Base-by-base conservation (phyloP, 2,888 invertebrate species). In the Polydrusus tereticollis region DNA sequence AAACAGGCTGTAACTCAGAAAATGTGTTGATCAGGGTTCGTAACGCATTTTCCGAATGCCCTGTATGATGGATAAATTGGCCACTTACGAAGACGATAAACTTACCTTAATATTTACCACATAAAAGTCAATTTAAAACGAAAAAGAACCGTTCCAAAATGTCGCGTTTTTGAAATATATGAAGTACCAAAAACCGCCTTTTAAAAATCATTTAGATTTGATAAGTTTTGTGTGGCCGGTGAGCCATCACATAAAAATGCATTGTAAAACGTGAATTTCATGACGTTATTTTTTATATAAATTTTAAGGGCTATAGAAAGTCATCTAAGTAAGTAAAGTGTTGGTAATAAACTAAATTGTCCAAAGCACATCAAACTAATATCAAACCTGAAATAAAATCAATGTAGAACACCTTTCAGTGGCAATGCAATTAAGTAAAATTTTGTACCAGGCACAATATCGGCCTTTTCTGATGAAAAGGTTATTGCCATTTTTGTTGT, bases 381-480 rank as follows among this genome's bases (percentile, higher is more conserved):
- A 29, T 10, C 52, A 29, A 55, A 26, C 18, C 8, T 18, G 29
- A 47, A 63, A 33, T 36, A 47, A 63, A 63, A 63, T 63, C 63
- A 50, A 63, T 63, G 29, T 20, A 33, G 47, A 33, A 63, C 63
- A 63, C 63, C 47, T 63, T 47, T 50, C 47, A 63, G 50, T 63
- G 23, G 63, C 45, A 33, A 63, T 16, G 47, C 21, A 63, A 63
- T 63, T 63, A 47, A 21, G 38, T 33, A 38, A n/a, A 18, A 63
- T 47, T 63, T 62, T 47, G 63, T 63, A 36, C 63, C 63, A 63
- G 63, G 63, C 63, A 63, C 63, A 33, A 63, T 29, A 23, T 18
- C n/a, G 16, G 20, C 36, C 63, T 20, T 63, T 60, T 36, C 47
- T 47, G 29, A 50, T 47, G 8, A 63, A 33, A 63, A 63, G 47